Percentiles rank a stretch among this genome's conserved stretches.
phyloP scores from a whole-genome alignment of 2,888 invertebrate genomes.

The Rutpela maculata region DNA sequence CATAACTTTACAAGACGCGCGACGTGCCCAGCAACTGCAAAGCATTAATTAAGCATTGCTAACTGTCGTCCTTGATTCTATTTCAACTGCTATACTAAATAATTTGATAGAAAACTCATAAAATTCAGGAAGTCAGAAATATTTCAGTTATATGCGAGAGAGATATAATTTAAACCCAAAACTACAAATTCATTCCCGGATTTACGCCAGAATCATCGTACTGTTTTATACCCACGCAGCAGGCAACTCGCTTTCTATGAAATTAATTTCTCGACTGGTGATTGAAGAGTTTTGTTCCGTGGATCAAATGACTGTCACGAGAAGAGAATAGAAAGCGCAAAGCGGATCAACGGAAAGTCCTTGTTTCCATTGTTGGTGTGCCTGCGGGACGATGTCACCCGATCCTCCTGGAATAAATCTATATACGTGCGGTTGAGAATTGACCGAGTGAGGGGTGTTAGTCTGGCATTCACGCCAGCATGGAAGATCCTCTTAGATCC shows the following conservation, averaged over 20 bases:
- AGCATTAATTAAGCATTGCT: not conserved
- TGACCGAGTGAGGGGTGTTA: slow-evolving; percentile 61
- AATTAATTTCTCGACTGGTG: slow-evolving; percentile 55
- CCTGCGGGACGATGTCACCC: slow-evolving; percentile 57
- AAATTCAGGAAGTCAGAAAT: not conserved
- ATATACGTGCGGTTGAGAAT: slow-evolving; percentile 58
- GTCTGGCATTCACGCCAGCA: slow-evolving; percentile 63
- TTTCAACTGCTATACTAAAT: not conserved
- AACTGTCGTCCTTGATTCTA: not conserved
- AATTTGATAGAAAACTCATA: not conserved
- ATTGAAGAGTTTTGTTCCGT: slow-evolving; percentile 60
- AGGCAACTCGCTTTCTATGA: slow-evolving; percentile 43
- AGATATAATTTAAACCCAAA: not conserved
- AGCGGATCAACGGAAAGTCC: slow-evolving; percentile 55
- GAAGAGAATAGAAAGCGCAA: slow-evolving; percentile 52
- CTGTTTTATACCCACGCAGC: slow-evolving; percentile 39
- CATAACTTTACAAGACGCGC: not conserved
- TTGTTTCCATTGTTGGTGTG: slow-evolving; percentile 62
- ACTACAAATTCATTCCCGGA: not conserved
- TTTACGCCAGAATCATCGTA: slow-evolving; percentile 8
- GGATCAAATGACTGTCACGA: slow-evolving; percentile 58
- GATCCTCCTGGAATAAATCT: slow-evolving; percentile 58
- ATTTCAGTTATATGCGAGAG: not conserved
- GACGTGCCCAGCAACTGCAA: too few relatives aligned
- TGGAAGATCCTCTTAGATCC: slow-evolving; percentile 66